These are phyloP conservation scores for Pomatorhinus ruficollis DNA, from an alignment of 2,113 vertebrate genomes.

Conservation along the genomic window DNA sequence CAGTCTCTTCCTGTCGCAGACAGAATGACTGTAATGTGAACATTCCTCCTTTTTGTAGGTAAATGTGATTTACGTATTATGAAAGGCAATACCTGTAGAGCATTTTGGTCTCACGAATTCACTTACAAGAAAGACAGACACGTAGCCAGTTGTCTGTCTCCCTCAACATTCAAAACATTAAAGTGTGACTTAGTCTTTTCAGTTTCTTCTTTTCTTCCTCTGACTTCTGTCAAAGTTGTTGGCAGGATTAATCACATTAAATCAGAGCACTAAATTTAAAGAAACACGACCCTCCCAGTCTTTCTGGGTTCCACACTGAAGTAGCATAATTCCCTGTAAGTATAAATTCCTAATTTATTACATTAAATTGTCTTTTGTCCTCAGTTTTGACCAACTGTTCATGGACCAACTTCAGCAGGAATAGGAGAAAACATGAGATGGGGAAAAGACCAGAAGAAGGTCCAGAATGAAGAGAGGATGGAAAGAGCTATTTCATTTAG, in stretches of 20 bases:
- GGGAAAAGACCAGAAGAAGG: not conserved
- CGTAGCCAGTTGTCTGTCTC: not conserved
- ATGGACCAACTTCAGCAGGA: not conserved
- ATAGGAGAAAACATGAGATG: not conserved
- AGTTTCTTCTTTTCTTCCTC: not conserved
- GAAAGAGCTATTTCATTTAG: not conserved
- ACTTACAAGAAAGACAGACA: not conserved
- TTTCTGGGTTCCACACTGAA: not conserved
- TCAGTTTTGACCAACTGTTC: not conserved
- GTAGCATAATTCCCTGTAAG: not conserved
- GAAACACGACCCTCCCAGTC: not conserved
- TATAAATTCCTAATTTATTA: not conserved
- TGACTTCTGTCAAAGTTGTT: not conserved
- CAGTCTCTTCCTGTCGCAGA: not conserved
- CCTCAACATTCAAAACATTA: not conserved
- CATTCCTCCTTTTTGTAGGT: not conserved
- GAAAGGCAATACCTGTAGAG: not conserved
- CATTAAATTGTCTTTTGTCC: not conserved
- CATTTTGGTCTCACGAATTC: not conserved
- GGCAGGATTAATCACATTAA: not conserved
- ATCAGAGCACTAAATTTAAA: not conserved
- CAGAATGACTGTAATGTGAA: not conserved
- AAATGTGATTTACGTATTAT: not conserved
- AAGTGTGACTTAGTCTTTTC: not conserved
- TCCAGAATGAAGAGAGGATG: not conserved